Base-by-base conservation (phyloP, 2,113 vertebrate genomes). In the Bufo gargarizans region DNA sequence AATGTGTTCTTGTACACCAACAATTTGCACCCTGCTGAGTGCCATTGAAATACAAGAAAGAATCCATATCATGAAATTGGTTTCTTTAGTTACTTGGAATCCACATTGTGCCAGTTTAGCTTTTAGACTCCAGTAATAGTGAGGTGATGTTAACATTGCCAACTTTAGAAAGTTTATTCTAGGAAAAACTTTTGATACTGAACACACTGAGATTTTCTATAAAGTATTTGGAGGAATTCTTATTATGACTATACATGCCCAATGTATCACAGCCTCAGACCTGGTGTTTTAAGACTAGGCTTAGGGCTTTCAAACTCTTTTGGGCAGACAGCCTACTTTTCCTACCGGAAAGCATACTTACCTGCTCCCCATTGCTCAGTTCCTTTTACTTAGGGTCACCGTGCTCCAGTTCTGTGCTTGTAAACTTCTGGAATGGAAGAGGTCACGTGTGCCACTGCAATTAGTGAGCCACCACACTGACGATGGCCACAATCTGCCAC, bases 11-110 rank as follows among this genome's bases (percentile, higher is more conserved):
- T 86, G 85, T 86, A 77, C 74, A 49, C 19, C 61, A 77, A 78
- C 74, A 86, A 86, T 86, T 86, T 86, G 58, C 85, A 77, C 85
- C 85, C 74, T 78, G 71, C 85, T 67, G 85, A 67, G 58, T 61
- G 78, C 55, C 63, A 86, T 86, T 86, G 74, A 77, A 77, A 63
- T 76, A 85, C 72, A 61, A 77, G 84, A 86, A 86, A 78, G 85
- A 78, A 67, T 86, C 76, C 22, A 59, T 86, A 76, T 86, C 76
- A 86, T 86, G 78, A 86, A 86, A 78, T 16, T 10, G 85, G 19
- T 86, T 86, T 78, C 58, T 86, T 86, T 86, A 47, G 58, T 77
- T 59, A 16, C 47, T 86, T 47, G 43, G 76, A 63, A 61, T 76
- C 45, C 22, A 47, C 63, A 61, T 65, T 77, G 58, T 86, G 85